phyloP scores from a whole-genome alignment of 2,797 vertebrate genomes.

The Gallinago solitaria region DNA sequence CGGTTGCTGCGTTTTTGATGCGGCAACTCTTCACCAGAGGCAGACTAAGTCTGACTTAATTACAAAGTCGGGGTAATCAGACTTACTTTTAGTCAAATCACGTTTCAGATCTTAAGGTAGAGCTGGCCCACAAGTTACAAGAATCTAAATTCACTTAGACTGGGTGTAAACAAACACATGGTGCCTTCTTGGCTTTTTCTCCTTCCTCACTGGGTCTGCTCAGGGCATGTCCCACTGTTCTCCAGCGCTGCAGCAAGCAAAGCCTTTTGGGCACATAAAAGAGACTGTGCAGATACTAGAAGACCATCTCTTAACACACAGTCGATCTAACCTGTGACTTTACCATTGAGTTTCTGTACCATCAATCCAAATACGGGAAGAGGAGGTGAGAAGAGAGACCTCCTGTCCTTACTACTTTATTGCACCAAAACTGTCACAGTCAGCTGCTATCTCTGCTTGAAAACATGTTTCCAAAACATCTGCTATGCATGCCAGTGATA shows the following conservation, averaged over 20 bases:
- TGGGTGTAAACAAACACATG: neutral
- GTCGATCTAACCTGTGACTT: neutral
- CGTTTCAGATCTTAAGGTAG: neutral
- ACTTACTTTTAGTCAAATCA: slow-evolving; percentile 36
- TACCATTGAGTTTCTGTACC: neutral
- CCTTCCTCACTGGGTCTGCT: neutral
- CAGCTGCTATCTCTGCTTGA: neutral
- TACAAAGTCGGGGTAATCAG: slow-evolving; percentile 1
- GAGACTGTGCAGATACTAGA: neutral
- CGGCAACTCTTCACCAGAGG: neutral
- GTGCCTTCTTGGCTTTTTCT: neutral
- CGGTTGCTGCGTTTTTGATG: neutral
- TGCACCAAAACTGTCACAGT: neutral
- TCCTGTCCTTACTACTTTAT: neutral
- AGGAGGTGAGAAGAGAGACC: neutral
- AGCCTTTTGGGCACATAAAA: neutral
- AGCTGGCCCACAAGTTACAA: neutral
- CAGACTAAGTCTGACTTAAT: neutral
- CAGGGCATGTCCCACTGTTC: neutral
- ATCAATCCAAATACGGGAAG: neutral
- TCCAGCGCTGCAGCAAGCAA: neutral
- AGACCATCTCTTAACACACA: neutral
- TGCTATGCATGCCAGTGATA: neutral
- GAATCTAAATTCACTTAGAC: neutral
- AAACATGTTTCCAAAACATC: neutral